A percentile compares a stretch with the other conserved stretches of the same genome.
These are phyloP conservation scores for Trachythela sp. DNA, from an alignment of 64 coral and sea anemone genomes.

Conservation along the genomic window DNA sequence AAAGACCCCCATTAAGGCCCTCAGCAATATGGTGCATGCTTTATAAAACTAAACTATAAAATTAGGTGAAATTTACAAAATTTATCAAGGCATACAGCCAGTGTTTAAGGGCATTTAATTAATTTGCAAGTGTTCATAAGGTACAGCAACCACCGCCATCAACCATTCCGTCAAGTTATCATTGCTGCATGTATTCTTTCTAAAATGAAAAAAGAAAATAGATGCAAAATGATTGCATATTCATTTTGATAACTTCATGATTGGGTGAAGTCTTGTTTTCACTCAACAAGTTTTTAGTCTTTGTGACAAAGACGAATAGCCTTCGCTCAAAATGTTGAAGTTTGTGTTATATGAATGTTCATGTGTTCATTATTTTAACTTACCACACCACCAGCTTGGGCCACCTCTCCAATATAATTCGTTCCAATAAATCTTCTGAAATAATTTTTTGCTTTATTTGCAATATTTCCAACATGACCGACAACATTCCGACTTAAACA, in stretches of 20 bases:
- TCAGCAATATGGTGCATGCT: too few species aligned
- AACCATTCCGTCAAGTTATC: neutral
- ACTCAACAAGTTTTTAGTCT: too few species aligned
- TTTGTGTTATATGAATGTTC: too few species aligned
- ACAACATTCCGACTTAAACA: slow-evolving; percentile 31
- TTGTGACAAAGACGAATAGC: too few species aligned
- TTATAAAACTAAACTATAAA: neutral
- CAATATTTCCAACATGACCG: slow-evolving; percentile 16
- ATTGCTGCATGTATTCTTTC: neutral
- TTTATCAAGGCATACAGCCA: neutral
- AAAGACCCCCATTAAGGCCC: too few species aligned
- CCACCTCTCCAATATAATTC: slow-evolving; percentile 16
- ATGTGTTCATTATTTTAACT: neutral
- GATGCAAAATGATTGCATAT: neutral
- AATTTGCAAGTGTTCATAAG: neutral
- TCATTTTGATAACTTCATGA: too few species aligned
- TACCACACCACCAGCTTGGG: slow-evolving; percentile 63
- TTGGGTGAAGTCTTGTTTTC: too few species aligned
- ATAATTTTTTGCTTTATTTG: neutral
- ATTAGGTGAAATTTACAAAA: neutral
- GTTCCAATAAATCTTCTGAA: slow-evolving; percentile 42
- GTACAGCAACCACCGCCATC: neutral
- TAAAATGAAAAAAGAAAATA: neutral
- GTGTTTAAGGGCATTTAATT: neutral
- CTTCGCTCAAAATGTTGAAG: too few species aligned